Evolutionary conservation across 1,140 invertebrate genomes (phyloP).

Genomic region (Chelonus insularis): DNA sequence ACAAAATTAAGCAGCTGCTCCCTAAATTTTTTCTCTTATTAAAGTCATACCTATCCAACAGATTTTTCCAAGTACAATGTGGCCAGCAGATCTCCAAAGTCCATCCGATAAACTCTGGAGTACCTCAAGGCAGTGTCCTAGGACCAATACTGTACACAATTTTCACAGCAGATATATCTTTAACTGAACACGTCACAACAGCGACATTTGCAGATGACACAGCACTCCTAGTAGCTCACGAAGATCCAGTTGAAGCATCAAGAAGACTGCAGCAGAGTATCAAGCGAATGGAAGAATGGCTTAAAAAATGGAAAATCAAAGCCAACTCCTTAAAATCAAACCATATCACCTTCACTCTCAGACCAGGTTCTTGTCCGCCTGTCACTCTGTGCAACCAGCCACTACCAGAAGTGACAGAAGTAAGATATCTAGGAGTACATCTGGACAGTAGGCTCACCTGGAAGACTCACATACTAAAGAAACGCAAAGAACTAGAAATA

Average conservation of each 20-base stretch:
- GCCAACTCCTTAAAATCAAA: slow-evolving; percentile 36
- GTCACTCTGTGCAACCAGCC: slow-evolving; percentile 25
- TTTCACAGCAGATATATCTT: slow-evolving; percentile 44
- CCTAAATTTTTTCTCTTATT: no score
- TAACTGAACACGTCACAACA: slow-evolving; percentile 23
- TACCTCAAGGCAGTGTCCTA: neutral
- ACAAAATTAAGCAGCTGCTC: no score
- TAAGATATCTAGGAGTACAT: slow-evolving; percentile 30
- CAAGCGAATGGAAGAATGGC: slow-evolving; percentile 26
- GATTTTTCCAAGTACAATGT: no score
- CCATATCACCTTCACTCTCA: slow-evolving; percentile 39
- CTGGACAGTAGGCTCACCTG: slow-evolving; percentile 28
- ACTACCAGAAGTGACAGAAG: slow-evolving; percentile 3
- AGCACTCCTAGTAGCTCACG: slow-evolving; percentile 25
- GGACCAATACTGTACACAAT: slow-evolving; percentile 8
- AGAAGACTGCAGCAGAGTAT: neutral
- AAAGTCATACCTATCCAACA: no score
- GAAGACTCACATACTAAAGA: slow-evolving; percentile 26
- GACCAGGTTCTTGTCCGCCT: slow-evolving; percentile 29
- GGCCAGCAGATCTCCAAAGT: no score
- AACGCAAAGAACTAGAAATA: slow-evolving; percentile 20
- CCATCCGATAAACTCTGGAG: neutral
- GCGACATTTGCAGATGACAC: slow-evolving; percentile 40
- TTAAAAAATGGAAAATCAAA: slow-evolving; percentile 40
- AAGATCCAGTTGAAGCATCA: slow-evolving; percentile 12